Conservation (phyloP, 2,113 vertebrate genomes). For the Muntiacus reevesi region DNA sequence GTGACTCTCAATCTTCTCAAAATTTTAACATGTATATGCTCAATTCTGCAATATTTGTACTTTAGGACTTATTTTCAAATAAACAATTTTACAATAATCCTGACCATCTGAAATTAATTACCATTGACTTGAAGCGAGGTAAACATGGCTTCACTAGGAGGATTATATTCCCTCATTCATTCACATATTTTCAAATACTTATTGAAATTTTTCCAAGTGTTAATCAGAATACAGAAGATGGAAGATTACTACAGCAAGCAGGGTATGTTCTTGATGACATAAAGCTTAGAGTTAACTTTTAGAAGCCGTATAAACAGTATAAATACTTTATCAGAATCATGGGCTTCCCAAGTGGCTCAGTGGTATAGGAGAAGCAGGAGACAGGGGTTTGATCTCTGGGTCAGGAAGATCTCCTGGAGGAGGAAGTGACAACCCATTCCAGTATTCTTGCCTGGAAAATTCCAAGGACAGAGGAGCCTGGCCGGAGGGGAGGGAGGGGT, state of each 20-base stretch:
- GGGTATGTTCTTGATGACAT: background rate
- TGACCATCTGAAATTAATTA: background rate
- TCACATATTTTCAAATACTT: background rate
- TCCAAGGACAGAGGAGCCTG: background rate
- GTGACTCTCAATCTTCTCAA: background rate
- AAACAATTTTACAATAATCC: background rate
- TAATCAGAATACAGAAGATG: background rate
- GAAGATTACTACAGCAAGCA: background rate
- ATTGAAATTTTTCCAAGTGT: background rate
- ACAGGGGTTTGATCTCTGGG: background rate
- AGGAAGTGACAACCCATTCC: background rate
- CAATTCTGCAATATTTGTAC: background rate
- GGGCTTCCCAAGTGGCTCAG: background rate
- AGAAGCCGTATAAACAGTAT: background rate
- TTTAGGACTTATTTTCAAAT: background rate
- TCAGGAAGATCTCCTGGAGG: background rate
- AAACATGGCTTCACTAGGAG: background rate
- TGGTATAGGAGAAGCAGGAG: background rate
- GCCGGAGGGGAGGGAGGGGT: fast-evolving
- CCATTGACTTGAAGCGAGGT: background rate
- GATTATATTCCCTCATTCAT: background rate
- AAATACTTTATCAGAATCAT: background rate
- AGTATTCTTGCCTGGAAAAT: background rate
- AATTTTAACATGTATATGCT: background rate
- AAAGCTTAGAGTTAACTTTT: background rate